Evolutionary conservation across 2,113 vertebrate genomes (phyloP).

Genomic region (Illadopsis cleaveri): DNA sequence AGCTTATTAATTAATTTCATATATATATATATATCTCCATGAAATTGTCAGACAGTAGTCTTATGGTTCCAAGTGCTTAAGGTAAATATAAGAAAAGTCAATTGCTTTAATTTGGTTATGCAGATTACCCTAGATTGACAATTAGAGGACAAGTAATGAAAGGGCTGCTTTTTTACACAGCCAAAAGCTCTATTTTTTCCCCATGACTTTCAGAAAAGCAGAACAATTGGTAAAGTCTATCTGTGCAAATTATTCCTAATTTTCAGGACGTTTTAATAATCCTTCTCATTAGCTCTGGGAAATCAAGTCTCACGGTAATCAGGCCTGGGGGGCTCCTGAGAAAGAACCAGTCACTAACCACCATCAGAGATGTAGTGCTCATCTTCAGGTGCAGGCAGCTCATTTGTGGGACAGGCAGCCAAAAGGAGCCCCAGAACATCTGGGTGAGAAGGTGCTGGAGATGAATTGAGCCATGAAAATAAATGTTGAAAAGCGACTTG

Average conservation of each 20-base stretch:
- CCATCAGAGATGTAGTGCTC: not conserved
- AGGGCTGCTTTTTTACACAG: not conserved
- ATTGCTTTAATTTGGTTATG: conserved; percentile 15
- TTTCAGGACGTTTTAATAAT: conserved; percentile 55
- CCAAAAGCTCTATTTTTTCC: not conserved
- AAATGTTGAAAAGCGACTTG: not conserved
- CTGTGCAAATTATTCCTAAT: conserved; percentile 30
- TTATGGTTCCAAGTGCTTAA: conserved; percentile 16
- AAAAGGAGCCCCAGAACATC: not conserved
- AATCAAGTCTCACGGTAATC: not conserved
- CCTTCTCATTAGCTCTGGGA: not conserved
- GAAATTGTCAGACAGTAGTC: conserved; percentile 24
- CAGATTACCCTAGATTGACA: not conserved
- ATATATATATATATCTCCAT: not conserved
- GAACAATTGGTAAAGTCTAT: conserved; percentile 3
- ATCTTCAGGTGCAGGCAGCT: not conserved
- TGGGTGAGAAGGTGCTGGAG: not conserved
- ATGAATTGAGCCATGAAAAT: not conserved
- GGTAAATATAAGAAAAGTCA: conserved; percentile 34
- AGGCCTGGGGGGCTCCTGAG: not conserved
- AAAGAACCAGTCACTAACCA: not conserved
- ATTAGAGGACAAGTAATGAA: not conserved
- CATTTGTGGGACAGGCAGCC: not conserved
- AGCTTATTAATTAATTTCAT: conserved; percentile 32
- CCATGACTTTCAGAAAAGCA: conserved; percentile 15